A percentile compares a stretch with the other conserved stretches of the same genome.
phyloP scores from a whole-genome alignment of 2,797 vertebrate genomes.

The Acanthiza pusilla region DNA sequence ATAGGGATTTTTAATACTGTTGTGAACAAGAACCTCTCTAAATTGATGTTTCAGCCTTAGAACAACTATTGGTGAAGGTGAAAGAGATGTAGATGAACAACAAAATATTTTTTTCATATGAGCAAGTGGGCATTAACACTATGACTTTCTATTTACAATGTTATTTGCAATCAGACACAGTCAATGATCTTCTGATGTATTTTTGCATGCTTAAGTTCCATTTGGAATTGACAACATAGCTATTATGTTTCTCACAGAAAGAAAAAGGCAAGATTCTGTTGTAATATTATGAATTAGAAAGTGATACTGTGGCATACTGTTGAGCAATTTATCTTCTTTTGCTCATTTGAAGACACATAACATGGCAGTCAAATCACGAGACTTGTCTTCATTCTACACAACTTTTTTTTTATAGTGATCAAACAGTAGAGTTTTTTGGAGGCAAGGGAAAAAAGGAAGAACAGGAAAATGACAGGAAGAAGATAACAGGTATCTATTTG shows the following conservation, averaged over 20 bases:
- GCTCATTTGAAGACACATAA: neutral
- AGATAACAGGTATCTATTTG: neutral
- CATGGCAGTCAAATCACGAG: neutral
- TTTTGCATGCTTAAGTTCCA: neutral
- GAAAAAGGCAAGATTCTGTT: neutral
- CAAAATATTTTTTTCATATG: fast-evolving
- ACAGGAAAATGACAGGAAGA: neutral
- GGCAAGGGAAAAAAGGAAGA: neutral
- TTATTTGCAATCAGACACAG: neutral
- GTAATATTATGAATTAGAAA: neutral
- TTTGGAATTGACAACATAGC: neutral
- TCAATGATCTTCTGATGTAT: neutral
- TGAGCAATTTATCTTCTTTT: neutral
- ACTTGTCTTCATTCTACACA: neutral
- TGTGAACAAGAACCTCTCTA: neutral
- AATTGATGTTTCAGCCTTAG: neutral
- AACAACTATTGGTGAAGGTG: neutral
- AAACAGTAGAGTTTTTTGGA: neutral
- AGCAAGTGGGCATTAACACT: neutral
- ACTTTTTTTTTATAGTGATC: neutral
- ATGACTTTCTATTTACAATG: neutral
- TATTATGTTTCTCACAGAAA: neutral
- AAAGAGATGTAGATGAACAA: neutral
- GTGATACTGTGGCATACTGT: neutral
- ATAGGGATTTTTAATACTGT: neutral